A percentile compares a stretch with the other conserved stretches of the same genome.
These are phyloP conservation scores for Passerina amoena DNA, from an alignment of 2,113 vertebrate genomes.

Conservation along the genomic window DNA sequence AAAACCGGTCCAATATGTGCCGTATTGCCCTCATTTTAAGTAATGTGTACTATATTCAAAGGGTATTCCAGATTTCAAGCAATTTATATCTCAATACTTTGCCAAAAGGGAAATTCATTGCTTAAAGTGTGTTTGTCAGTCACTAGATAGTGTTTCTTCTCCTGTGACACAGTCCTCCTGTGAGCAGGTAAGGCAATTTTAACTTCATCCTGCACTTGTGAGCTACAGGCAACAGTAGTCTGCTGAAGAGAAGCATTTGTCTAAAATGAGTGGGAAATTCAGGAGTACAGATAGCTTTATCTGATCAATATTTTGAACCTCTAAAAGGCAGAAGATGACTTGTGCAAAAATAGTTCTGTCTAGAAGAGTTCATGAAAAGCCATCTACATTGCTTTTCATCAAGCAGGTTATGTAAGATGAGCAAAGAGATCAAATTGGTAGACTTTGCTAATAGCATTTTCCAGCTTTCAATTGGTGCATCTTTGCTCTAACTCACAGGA, in stretches of 20 bases:
- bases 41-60: background rate
- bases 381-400: background rate
- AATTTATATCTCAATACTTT: background rate
- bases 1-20: background rate
- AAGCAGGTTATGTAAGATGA: conserved; percentile 1
- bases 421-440: background rate
- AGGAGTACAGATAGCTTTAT: background rate
- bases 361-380: background rate
- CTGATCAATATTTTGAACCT: background rate
- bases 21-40: background rate
- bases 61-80: background rate
- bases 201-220: background rate
- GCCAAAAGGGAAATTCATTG: background rate
- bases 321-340: background rate
- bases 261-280: background rate
- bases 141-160: background rate
- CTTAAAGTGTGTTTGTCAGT: background rate
- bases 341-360: background rate
- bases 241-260: background rate
- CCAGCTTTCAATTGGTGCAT: conserved; percentile 27
- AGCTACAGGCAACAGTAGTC: background rate
- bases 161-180: background rate
- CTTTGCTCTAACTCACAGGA: conserved; percentile 50
- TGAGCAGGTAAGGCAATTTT: background rate
- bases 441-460: background rate